These are phyloP conservation scores for Cydia fagiglandana DNA, from an alignment of 1,140 invertebrate genomes.

Conservation along the genomic window DNA sequence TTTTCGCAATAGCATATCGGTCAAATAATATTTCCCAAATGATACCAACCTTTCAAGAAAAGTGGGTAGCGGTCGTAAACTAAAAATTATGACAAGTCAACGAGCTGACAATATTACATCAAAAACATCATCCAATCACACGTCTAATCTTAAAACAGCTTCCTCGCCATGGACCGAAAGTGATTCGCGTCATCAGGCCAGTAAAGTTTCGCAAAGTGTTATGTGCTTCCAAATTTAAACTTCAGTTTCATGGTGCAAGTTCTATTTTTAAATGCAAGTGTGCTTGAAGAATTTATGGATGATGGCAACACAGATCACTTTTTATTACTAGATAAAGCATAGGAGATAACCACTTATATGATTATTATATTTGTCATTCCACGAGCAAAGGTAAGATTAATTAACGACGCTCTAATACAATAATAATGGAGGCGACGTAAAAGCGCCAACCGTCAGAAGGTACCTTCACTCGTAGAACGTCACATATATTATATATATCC, in stretches of 20 bases:
- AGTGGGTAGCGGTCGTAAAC: not conserved
- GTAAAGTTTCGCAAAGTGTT: not conserved
- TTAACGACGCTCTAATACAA: too few relatives aligned
- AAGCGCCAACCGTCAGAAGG: too few relatives aligned
- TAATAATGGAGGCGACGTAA: too few relatives aligned
- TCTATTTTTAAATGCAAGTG: conserved; percentile 2
- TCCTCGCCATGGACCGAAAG: not conserved
- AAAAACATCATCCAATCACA: not conserved
- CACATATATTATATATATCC: too few relatives aligned
- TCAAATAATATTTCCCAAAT: not conserved
- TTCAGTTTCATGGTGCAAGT: not conserved
- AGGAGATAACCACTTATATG: not conserved
- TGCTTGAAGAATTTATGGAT: not conserved
- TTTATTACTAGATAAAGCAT: not conserved
- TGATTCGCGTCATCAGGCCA: not conserved
- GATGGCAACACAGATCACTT: not conserved
- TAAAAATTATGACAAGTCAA: not conserved
- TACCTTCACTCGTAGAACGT: too few relatives aligned
- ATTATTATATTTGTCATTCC: too few relatives aligned
- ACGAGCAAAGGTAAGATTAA: too few relatives aligned
- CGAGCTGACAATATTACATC: not conserved
- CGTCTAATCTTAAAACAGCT: not conserved
- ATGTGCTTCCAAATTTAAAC: conserved; percentile 6
- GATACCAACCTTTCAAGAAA: not conserved
- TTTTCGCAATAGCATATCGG: too few relatives aligned